These are phyloP conservation scores for Melipona beecheii DNA, from an alignment of 2,888 invertebrate genomes.

Conservation along the genomic window DNA sequence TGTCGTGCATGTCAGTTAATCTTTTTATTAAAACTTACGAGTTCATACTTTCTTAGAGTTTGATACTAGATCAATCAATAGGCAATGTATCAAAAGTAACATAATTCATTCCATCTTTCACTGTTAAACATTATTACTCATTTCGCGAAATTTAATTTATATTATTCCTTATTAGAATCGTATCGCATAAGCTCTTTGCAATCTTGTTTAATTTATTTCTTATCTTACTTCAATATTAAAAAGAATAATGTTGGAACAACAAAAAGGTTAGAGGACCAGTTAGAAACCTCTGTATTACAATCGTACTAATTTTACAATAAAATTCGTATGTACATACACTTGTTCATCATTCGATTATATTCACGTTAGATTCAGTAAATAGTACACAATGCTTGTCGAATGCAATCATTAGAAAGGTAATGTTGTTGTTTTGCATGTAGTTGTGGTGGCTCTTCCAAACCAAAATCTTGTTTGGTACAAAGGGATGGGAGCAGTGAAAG, in stretches of 20 bases:
- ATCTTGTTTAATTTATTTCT: background rate
- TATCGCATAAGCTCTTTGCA: background rate
- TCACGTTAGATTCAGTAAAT: constrained; percentile 50
- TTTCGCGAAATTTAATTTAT: constrained; percentile 6
- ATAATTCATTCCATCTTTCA: background rate
- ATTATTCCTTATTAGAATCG: background rate
- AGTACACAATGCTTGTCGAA: constrained; percentile 72
- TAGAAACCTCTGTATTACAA: background rate
- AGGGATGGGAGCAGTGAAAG: constrained; percentile 85
- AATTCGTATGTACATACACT: constrained; percentile 47
- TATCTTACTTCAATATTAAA: background rate
- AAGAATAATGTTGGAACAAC: background rate
- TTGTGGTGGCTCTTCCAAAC: constrained; percentile 87
- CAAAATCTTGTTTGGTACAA: constrained; percentile 88
- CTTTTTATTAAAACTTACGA: constrained; percentile 26
- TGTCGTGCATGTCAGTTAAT: constrained; percentile 66
- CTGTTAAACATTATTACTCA: background rate
- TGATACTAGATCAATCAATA: constrained; percentile 6
- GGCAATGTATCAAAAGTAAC: constrained; percentile 1
- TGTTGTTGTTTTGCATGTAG: constrained; percentile 85
- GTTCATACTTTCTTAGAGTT: constrained; percentile 33
- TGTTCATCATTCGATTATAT: constrained; percentile 30
- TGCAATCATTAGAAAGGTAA: constrained; percentile 79
- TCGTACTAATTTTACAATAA: background rate
- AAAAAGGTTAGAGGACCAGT: background rate